Evolutionary conservation across 2,888 invertebrate genomes (phyloP).

Genomic region (Blomia tropicalis): DNA sequence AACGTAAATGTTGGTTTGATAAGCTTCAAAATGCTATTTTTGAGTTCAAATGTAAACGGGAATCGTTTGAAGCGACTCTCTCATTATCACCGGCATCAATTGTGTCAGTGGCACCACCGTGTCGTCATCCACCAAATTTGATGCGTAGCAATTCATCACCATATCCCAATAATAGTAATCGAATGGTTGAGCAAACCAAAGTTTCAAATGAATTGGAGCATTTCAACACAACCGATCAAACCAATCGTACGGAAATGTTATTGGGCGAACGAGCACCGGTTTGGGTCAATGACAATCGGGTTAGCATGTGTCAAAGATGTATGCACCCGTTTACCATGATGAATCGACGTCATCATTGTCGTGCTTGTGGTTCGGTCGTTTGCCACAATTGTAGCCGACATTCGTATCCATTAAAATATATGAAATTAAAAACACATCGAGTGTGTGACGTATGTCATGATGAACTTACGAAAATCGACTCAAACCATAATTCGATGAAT

Average conservation of each 20-base stretch:
- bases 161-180: background rate
- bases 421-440: constrained; percentile 39
- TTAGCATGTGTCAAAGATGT: constrained; percentile 50
- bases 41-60: constrained; percentile 38
- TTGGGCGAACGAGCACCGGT: constrained; percentile 40
- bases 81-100: background rate
- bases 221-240: background rate
- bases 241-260: constrained; percentile 13
- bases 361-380: constrained; percentile 50
- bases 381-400: constrained; percentile 46
- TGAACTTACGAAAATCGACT: background rate
- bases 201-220: background rate
- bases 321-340: constrained; percentile 47
- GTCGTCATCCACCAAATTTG: background rate
- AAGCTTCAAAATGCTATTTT: constrained; percentile 40
- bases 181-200: background rate
- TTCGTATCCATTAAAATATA: constrained; percentile 42
- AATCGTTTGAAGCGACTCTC: constrained; percentile 33
- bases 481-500: background rate
- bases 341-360: constrained; percentile 49
- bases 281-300: constrained; percentile 45
- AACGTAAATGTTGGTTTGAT: constrained; percentile 42
- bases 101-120: background rate
- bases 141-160: background rate
- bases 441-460: constrained; percentile 43